These are phyloP conservation scores for Alfaro cultratus DNA, from an alignment of 2,797 vertebrate species.

Conservation along the genomic window DNA sequence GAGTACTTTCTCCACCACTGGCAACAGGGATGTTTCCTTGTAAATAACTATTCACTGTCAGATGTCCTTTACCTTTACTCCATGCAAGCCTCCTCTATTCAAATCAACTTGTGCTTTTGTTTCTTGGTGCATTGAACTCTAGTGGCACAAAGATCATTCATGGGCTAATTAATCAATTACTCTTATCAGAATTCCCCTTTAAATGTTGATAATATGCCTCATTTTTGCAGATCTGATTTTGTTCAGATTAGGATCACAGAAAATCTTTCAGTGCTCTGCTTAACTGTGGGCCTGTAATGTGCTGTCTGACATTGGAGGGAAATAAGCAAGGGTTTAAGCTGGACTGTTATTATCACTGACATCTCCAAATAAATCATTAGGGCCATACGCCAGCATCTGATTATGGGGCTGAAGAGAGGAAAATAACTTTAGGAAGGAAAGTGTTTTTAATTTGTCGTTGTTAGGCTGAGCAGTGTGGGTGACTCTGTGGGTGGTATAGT, in stretches of 20 bases:
- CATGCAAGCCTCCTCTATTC: conserved; percentile 39
- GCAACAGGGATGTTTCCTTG: conserved; percentile 49
- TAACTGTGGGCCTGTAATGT: conserved; percentile 55
- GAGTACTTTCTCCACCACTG: no score
- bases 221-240: conserved; percentile 42
- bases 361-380: conserved; percentile 67
- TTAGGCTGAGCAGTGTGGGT: conserved; percentile 38
- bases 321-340: conserved; percentile 60
- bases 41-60: conserved; percentile 71
- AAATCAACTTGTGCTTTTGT: conserved; percentile 13
- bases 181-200: conserved; percentile 7
- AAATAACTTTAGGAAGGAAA: conserved; percentile 61
- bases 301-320: conserved; percentile 48
- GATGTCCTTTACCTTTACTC: conserved; percentile 46
- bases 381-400: conserved; percentile 24
- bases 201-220: conserved; percentile 20
- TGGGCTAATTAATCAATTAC: conserved; percentile 10
- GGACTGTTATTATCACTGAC: conserved; percentile 56
- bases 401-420: conserved; percentile 51
- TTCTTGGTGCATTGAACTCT: conserved; percentile 8
- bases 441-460: conserved; percentile 63
- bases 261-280: conserved; percentile 54
- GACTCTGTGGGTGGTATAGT: conserved; percentile 30
- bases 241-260: conserved; percentile 59
- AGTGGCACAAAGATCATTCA: conserved; percentile 1